Evolutionary conservation across 2,797 vertebrate genomes (phyloP).

Genomic region (Tympanoctomys barrerae): DNA sequence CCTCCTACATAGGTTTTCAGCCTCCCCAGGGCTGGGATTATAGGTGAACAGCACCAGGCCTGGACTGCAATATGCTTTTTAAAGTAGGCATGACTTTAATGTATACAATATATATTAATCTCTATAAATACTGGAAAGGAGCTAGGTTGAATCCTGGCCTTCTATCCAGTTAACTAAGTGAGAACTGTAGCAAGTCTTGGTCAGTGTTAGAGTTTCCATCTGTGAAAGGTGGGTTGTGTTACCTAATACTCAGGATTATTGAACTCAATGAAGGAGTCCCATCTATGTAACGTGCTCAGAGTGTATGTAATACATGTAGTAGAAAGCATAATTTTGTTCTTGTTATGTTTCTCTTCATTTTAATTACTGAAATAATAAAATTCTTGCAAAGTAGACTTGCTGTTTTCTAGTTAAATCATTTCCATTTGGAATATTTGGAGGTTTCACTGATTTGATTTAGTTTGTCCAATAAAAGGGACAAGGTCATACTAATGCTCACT

Average conservation of each 20-base stretch:
- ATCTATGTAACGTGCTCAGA: too few relatives aligned
- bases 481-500: background rate
- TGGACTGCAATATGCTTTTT: background rate
- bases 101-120: background rate
- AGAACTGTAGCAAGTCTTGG: background rate
- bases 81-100: slow-evolving; percentile 34
- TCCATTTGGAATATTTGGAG: slow-evolving; percentile 37
- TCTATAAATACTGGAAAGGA: slow-evolving; percentile 5
- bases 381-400: background rate
- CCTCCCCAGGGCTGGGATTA: too few relatives aligned
- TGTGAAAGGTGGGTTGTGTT: background rate
- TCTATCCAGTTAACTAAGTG: background rate
- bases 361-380: slow-evolving; percentile 1
- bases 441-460: slow-evolving; percentile 16
- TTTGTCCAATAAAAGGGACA: slow-evolving; percentile 13
- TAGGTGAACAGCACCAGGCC: too few relatives aligned
- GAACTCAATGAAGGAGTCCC: background rate
- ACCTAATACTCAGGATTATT: background rate
- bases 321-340: background rate
- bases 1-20: too few relatives aligned
- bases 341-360: background rate
- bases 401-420: background rate
- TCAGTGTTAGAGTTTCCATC: background rate
- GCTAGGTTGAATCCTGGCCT: background rate
- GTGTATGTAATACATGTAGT: background rate